These are phyloP conservation scores for Plagiodera versicolora DNA, from an alignment of 2,888 invertebrate genomes.

Conservation along the genomic window DNA sequence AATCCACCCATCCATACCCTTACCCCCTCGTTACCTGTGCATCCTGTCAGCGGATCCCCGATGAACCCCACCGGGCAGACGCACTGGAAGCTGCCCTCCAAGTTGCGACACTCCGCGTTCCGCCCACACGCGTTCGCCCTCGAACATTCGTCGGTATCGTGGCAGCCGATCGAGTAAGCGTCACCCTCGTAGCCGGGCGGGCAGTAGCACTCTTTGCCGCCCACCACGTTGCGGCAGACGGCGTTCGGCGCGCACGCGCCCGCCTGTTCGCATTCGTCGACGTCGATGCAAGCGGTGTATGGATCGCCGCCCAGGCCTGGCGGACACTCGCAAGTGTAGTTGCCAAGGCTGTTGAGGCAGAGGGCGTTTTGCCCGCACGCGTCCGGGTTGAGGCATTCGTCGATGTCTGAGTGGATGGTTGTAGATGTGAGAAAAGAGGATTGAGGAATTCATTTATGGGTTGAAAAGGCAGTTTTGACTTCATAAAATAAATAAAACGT, in stretches of 20 bases:
- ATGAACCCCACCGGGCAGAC: conserved; percentile 80
- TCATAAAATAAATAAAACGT: too few species aligned
- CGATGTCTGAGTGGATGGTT: conserved; percentile 65
- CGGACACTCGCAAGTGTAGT: conserved; percentile 83
- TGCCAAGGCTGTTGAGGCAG: conserved; percentile 83
- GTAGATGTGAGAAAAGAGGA: too few species aligned
- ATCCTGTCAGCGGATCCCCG: conserved; percentile 75
- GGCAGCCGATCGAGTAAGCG: conserved; percentile 70
- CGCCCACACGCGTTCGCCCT: conserved; percentile 70
- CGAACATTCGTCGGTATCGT: conserved; percentile 75
- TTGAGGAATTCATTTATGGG: too few species aligned
- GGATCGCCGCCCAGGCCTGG: conserved; percentile 85
- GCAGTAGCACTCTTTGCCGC: conserved; percentile 82
- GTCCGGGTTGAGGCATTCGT: conserved; percentile 82
- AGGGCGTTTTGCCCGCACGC: conserved; percentile 81
- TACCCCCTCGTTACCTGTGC: conserved; percentile 58
- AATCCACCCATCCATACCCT: neutral
- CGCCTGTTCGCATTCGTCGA: conserved; percentile 78
- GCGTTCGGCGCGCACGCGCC: conserved; percentile 79
- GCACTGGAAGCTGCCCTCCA: conserved; percentile 78
- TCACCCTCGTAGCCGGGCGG: conserved; percentile 78
- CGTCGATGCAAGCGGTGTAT: conserved; percentile 74
- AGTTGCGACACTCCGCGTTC: conserved; percentile 77
- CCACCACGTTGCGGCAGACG: conserved; percentile 76
- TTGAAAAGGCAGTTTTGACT: too few species aligned